Conservation (phyloP, 1,140 invertebrate genomes). For the Drosophila eugracilis region DNA sequence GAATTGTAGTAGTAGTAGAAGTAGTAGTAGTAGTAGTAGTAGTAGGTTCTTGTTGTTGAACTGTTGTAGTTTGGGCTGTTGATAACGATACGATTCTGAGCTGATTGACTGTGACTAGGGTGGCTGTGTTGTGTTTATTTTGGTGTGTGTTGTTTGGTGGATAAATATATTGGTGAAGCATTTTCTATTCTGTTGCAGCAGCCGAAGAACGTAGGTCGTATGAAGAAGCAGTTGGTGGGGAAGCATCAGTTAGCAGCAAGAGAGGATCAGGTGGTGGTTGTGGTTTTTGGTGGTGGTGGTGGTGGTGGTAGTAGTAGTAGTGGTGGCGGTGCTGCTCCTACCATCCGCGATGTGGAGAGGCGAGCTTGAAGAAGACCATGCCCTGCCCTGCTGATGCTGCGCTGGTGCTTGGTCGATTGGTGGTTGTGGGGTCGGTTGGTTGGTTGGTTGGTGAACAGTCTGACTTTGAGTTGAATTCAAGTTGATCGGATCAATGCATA, state of each 20-base stretch:
- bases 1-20: conserved; percentile 32
- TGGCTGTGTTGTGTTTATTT: conserved; percentile 41
- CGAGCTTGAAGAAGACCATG: conserved; percentile 30
- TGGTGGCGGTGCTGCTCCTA: conserved; percentile 17
- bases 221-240: conserved; percentile 60
- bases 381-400: conserved; percentile 36
- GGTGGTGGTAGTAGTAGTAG: conserved; percentile 28
- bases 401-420: conserved; percentile 38
- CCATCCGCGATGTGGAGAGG: conserved; percentile 25
- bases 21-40: conserved; percentile 34
- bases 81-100: conserved; percentile 42
- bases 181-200: conserved; percentile 42
- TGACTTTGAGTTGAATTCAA: conserved; percentile 14
- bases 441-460: conserved; percentile 28
- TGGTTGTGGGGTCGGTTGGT: conserved; percentile 14
- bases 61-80: conserved; percentile 41
- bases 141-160: conserved; percentile 45
- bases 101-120: conserved; percentile 49
- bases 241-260: conserved; percentile 49
- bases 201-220: conserved; percentile 45
- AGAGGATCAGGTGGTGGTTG: conserved; percentile 40
- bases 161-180: conserved; percentile 28
- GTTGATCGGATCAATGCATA: conserved; percentile 24
- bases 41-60: conserved; percentile 34
- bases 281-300: conserved; percentile 34